Base-by-base conservation (phyloP, 2,113 vertebrate genomes). In the Pongo abelii region DNA sequence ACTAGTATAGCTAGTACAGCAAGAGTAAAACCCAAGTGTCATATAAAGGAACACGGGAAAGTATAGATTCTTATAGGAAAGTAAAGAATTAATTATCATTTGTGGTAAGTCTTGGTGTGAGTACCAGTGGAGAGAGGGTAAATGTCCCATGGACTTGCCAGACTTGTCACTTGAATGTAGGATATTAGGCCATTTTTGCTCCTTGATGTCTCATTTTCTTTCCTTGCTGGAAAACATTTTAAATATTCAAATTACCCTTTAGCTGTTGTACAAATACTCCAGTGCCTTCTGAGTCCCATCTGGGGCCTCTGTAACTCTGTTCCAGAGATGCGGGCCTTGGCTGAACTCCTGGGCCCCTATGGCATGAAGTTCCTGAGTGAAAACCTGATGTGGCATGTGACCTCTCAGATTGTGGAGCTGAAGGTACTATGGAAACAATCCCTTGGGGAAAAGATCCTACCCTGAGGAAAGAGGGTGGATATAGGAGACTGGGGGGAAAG, bases 361-460 rank as follows among this genome's bases (percentile, higher is more conserved):
- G 99, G 99, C 38, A 98, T 99, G 98, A 99, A 99, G 98, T 99
- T 99, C 98, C 97, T 99, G 93, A 99, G 99, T 17, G 99, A 99
- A 97, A 99, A 99, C 97, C 99, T 99, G 89, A 99, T 99, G 99
- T 99, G 99, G 99, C 99, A 99, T 64, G 99, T 99, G 98, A 99
- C 99, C 22, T 99, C 99, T n/a, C 99, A 99, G 98, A 98, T 99
- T n/a, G 98, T 98, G 16, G 99, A 99, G 97, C 98, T 99, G 64
- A 99, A 99, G 99, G 99, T 99, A 89, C 43, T 70, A 17, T 69
- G 69, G 77, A 25, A 91, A n/a, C 16, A 6, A 23, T 18, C 9
- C 18, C 64, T 40, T 1, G 2, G 61, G 81, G 25, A 14, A 43
- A 74, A 64, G n/a, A 43, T 43, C 46, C 32, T 50, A 22, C 35